Evolutionary conservation across 2,888 invertebrate species (phyloP), one percentile per base, ranked within the genome.

Genomic region (Cosmia pyralina): DNA sequence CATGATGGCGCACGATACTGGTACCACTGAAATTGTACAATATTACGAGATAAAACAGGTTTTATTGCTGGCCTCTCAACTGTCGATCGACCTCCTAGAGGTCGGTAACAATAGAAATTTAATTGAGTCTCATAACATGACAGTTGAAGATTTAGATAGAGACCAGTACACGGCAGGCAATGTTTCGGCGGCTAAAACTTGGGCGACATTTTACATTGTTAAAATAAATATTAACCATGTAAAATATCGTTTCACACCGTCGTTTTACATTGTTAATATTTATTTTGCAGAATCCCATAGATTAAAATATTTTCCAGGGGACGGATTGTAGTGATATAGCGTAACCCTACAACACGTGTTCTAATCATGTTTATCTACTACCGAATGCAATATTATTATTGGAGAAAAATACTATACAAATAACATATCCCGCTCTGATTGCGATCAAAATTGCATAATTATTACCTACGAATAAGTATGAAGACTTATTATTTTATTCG

Each of bases 1-100:
- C 98, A 99, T 98, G 62, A 99, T 97, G 28, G 99, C 99, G 34
- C 98, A 98, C 4, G 98, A 97, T 0, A 99, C 99, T 5, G 99
- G 99, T 75, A 98, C 97, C 86, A 99, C 98, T 97, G 96, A 75
- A 96, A 96, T 64, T 69, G 28, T 3, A 69, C 28, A 69, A 15
- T 52, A 0, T 41, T n/a, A 13, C 22, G 8, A 53, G n/a, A 48
- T 76, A 1, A 58, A 72, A 59, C 55, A 28, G 19, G 8, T 2
- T 44, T 46, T 46, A 52, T 52, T 58, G 8, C 4, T 41, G 5
- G 8, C 38, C 38, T 38, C 38, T 38, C 38, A 38, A 38, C 38
- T 38, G 38, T 38, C 38, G 38, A 38, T 38, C 38, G 38, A 38
- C 38, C 4, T 38, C 38, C 38, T 38, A 38, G 38, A 38, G 38